These are phyloP conservation scores for Cydia amplana DNA, from an alignment of 1,140 invertebrate genomes.

Conservation along the genomic window DNA sequence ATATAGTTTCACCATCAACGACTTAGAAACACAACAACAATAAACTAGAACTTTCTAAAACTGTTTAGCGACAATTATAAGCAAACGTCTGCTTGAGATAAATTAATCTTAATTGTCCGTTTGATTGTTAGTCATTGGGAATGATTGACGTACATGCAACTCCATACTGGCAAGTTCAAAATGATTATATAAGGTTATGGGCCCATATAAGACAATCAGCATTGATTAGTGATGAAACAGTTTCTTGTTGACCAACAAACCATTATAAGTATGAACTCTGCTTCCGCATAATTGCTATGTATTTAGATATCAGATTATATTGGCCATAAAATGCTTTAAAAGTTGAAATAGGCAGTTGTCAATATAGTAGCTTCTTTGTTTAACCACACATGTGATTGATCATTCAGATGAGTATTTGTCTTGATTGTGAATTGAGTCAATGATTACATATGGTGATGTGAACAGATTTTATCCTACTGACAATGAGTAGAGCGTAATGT, in stretches of 20 bases:
- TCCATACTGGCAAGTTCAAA: slow-evolving; percentile 22
- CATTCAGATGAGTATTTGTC: neutral
- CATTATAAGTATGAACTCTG: neutral
- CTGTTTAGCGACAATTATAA: slow-evolving; percentile 42
- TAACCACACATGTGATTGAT: neutral
- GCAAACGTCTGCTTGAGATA: slow-evolving; percentile 39
- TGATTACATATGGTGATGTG: no score
- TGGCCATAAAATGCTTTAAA: neutral
- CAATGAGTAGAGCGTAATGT: no score
- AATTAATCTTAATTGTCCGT: slow-evolving; percentile 48
- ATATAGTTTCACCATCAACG: no score
- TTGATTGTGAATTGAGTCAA: neutral
- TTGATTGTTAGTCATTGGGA: slow-evolving; percentile 29
- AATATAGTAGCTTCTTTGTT: neutral
- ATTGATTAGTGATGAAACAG: slow-evolving; percentile 2
- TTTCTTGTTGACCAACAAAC: neutral
- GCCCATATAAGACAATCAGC: slow-evolving; percentile 12
- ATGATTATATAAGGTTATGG: slow-evolving; percentile 24
- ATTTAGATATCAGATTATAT: neutral
- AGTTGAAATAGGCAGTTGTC: neutral
- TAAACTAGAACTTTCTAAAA: slow-evolving; percentile 14
- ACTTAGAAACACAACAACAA: neutral
- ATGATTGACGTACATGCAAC: slow-evolving; percentile 37
- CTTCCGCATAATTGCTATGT: neutral
- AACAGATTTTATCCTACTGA: no score